A percentile compares a stretch with the other conserved stretches of the same genome.
These are phyloP conservation scores for Pseudopodoces humilis DNA, from an alignment of 2,113 vertebrate species.

Conservation along the genomic window DNA sequence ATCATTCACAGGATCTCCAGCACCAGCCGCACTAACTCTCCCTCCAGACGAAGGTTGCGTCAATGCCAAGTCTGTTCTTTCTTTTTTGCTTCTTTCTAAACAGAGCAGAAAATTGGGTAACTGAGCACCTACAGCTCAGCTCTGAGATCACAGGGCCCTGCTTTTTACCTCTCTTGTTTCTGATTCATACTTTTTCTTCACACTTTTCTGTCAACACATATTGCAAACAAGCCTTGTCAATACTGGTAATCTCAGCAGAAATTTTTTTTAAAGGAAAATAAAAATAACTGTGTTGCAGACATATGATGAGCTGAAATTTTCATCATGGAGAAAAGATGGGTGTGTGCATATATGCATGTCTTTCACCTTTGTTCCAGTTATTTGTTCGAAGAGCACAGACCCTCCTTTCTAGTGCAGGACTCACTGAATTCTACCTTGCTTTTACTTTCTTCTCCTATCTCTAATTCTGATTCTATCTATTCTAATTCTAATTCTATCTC, in stretches of 20 bases:
- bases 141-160: not conserved
- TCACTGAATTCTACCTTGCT: no score
- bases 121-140: not conserved
- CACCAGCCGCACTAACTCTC: not conserved
- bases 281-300: not conserved
- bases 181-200: not conserved
- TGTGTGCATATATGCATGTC: not conserved
- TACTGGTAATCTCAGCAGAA: not conserved
- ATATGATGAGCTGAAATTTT: not conserved
- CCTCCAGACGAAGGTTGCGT: not conserved
- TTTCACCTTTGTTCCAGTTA: not conserved
- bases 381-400: not conserved
- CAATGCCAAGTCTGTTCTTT: not conserved
- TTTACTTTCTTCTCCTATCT: no score
- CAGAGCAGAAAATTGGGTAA: conserved; percentile 29
- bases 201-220: not conserved
- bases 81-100: not conserved
- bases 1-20: not conserved
- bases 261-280: not conserved
- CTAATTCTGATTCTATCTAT: no score
- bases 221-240: not conserved
- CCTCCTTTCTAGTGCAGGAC: not conserved
- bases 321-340: not conserved
- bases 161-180: not conserved
- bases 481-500: not conserved